Conservation (phyloP, 37 sponge, comb jelly and placozoan species). For the Diacarnus erythraeanus region DNA sequence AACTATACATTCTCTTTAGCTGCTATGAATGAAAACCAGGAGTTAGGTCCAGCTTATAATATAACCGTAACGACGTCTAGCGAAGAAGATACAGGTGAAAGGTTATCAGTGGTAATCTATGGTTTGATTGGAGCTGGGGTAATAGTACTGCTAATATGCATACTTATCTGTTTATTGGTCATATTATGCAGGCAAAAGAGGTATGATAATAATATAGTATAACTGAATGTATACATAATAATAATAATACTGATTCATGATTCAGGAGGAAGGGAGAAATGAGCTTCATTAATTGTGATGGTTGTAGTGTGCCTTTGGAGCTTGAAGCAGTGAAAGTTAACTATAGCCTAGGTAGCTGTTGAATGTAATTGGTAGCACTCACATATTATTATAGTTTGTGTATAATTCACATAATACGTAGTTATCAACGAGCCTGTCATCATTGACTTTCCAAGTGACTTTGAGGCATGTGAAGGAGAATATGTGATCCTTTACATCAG, state of each 20-base stretch:
- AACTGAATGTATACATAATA: too few species aligned
- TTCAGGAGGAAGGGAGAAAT: too few species aligned
- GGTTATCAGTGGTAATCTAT: too few species aligned
- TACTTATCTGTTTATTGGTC: background rate
- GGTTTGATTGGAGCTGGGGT: background rate
- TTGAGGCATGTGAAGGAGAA: background rate
- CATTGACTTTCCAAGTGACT: conserved; percentile 2
- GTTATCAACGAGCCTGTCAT: background rate
- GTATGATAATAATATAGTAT: too few species aligned
- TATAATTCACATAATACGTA: background rate
- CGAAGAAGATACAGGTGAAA: background rate
- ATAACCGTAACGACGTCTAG: background rate
- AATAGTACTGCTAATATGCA: background rate
- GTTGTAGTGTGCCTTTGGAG: too few species aligned
- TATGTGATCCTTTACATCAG: conserved; percentile 12
- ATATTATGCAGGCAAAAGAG: too few species aligned
- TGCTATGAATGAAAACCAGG: conserved; percentile 22
- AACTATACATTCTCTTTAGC: conserved; percentile 20
- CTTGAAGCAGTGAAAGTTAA: too few species aligned
- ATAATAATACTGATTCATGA: too few species aligned
- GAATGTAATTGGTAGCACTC: too few species aligned
- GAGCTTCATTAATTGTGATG: too few species aligned
- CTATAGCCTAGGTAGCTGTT: too few species aligned
- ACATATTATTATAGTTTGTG: too few species aligned
- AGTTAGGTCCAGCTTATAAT: conserved; percentile 5